Evolutionary conservation across 2,888 invertebrate genomes (phyloP).

Genomic region (Epinotia demarniana): DNA sequence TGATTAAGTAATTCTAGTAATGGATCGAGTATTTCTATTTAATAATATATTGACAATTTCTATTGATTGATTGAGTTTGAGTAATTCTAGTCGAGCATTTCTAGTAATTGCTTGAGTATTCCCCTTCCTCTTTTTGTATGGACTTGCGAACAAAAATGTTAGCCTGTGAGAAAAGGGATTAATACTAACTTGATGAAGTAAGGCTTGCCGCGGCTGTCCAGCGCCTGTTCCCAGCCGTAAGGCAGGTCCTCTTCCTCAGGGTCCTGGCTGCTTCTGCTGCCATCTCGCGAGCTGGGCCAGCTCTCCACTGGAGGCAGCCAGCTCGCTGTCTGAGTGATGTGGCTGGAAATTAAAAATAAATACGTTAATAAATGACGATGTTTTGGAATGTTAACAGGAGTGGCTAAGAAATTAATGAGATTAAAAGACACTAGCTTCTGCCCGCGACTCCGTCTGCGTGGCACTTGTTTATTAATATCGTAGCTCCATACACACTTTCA

Average conservation of each 20-base stretch:
- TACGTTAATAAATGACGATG: background rate
- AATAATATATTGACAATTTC: too few species aligned
- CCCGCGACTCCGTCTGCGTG: too few species aligned
- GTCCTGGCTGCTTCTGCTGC: constrained; percentile 60
- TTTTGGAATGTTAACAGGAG: background rate
- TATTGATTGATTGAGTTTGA: too few species aligned
- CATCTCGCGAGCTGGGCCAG: constrained; percentile 85
- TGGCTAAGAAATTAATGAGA: background rate
- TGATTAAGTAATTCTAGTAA: too few species aligned
- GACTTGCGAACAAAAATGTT: too few species aligned
- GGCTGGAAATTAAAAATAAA: constrained; percentile 85
- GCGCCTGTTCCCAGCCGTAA: constrained; percentile 96
- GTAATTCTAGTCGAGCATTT: too few species aligned
- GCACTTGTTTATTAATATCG: too few species aligned
- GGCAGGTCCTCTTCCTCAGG: constrained; percentile 86
- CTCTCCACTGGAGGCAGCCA: constrained; percentile 96
- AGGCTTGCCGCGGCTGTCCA: constrained; percentile 90
- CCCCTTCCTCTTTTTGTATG: too few species aligned
- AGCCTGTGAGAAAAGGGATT: too few species aligned
- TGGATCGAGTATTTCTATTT: too few species aligned
- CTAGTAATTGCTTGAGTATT: too few species aligned
- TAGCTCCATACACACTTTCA: too few species aligned
- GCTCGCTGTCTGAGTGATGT: constrained; percentile 91
- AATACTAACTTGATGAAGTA: constrained; percentile 91
- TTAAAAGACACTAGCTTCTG: background rate